These are phyloP conservation scores for Chunga burmeisteri DNA, from an alignment of 2,113 vertebrate genomes.

Conservation along the genomic window DNA sequence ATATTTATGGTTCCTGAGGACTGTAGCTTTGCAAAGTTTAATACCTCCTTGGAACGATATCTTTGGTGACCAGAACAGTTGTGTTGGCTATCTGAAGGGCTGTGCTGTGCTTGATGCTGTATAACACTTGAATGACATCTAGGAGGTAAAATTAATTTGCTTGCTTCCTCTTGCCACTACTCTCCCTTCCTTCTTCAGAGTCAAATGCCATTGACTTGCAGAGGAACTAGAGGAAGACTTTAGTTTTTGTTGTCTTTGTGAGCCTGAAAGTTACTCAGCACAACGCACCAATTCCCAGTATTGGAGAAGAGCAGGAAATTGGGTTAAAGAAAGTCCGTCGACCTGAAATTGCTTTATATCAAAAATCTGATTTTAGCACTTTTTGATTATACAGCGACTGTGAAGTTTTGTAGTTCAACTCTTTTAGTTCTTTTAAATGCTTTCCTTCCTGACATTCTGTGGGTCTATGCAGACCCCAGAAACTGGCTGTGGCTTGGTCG, in stretches of 20 bases:
- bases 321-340: background rate
- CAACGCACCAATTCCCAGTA: background rate
- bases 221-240: background rate
- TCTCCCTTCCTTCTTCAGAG: background rate
- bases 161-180: background rate
- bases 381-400: background rate
- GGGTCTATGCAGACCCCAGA: background rate
- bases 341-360: background rate
- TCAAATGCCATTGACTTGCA: background rate
- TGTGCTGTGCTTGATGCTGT: background rate
- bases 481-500: fast-evolving
- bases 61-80: background rate
- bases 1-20: background rate
- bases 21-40: background rate
- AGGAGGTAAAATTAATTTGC: background rate
- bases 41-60: background rate
- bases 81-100: background rate
- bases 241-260: background rate
- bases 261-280: background rate
- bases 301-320: background rate
- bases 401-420: background rate
- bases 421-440: background rate
- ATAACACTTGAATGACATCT: background rate
- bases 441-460: fast-evolving
- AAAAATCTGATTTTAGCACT: background rate